Evolutionary conservation across 2,113 vertebrate genomes (phyloP), one percentile per base, ranked within the genome.

Genomic region (Phaethon lepturus): DNA sequence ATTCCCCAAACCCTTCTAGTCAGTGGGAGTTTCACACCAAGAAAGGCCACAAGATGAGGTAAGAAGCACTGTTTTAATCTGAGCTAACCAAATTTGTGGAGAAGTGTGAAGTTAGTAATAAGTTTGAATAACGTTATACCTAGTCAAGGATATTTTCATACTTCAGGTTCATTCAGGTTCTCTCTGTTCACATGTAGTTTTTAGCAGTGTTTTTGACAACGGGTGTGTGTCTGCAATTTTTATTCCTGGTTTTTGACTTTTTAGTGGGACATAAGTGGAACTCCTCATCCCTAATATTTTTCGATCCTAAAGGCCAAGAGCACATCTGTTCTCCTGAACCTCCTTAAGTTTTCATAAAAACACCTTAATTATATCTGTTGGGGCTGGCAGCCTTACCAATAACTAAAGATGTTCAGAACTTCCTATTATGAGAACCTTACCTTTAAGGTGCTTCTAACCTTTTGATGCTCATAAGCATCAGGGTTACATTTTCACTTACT

Each of bases 21-120:
- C 80, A 93, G 94, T 97, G 97, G 95, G 94, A 96, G 95, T 95
- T 96, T 97, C 94, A 87, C 96, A 95, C 93, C 71, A 77, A 52
- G 76, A 97, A 97, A 97, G 96, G 95, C 89, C 93, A 95, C 35
- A n/a, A 79, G 76, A 87, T 94, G 94, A 94, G 71, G 80, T 91
- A 95, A 94, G 91, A 94, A 95, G 80, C 10, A 17, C 76, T 62
- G 86, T 76, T 95, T 86, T 14, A 95, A 88, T 93, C 62, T 76
- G 74, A 93, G 74, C 71, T 76, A 94, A 91, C 73, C 42, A 68
- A 87, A 89, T 91, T 55, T 85, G 60, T 86, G 25, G 69, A 88
- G 78, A 97, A 89, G 59, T 90, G 93, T 93, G 86, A 93, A 94
- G 77, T 85, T 89, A 90, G 50, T 94, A 95, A 91, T 75, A 81